These are phyloP conservation scores for Odontothrips loti DNA, from an alignment of 2,888 invertebrate species.

Conservation along the genomic window DNA sequence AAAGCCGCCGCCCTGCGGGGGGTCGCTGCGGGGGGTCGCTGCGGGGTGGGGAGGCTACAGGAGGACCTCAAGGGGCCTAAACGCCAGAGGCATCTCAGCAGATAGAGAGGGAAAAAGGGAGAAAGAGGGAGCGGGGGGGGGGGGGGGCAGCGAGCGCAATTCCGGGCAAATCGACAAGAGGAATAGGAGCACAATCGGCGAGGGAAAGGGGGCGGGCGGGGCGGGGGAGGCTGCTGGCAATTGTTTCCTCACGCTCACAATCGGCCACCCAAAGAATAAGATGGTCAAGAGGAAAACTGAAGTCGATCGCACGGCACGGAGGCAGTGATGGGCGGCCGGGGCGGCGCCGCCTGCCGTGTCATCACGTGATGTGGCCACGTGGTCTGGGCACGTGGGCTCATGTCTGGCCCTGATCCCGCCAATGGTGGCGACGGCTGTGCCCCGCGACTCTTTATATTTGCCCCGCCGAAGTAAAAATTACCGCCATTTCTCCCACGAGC, in stretches of 20 bases:
- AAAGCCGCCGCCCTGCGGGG: too few relatives aligned
- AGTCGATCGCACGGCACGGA: background rate
- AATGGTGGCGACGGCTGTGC: too few relatives aligned
- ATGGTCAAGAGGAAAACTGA: background rate
- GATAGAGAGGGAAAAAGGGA: background rate
- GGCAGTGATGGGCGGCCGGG: background rate
- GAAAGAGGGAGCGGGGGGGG: background rate
- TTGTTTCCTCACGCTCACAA: too few relatives aligned
- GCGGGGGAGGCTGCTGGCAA: background rate
- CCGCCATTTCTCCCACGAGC: too few relatives aligned
- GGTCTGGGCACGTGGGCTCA: too few relatives aligned
- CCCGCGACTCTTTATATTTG: too few relatives aligned
- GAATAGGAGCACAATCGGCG: background rate
- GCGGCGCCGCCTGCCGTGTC: too few relatives aligned
- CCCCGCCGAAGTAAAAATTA: too few relatives aligned
- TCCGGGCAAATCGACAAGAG: background rate
- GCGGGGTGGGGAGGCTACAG: background rate
- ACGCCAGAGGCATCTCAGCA: background rate
- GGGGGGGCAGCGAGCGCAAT: background rate
- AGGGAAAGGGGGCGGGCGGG: background rate
- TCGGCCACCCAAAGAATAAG: background rate
- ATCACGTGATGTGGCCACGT: too few relatives aligned
- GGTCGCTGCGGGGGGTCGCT: too few relatives aligned
- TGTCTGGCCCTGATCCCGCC: too few relatives aligned
- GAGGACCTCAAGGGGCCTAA: background rate